These are phyloP conservation scores for Clarias batrachus DNA, from an alignment of 2,113 vertebrate genomes.

Conservation along the genomic window DNA sequence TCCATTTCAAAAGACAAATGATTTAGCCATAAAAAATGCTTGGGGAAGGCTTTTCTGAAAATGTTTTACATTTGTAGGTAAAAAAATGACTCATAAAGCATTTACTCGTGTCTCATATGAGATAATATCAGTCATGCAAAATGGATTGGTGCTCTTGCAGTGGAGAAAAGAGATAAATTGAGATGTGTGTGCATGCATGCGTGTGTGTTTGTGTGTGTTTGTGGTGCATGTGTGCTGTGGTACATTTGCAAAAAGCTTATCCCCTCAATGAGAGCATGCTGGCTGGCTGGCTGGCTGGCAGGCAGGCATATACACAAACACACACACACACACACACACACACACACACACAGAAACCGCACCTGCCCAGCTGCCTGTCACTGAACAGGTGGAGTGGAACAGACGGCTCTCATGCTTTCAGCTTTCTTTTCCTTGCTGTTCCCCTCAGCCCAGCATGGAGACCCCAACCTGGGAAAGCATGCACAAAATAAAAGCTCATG, in stretches of 20 bases:
- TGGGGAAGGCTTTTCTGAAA: not conserved
- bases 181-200: conserved; percentile 28
- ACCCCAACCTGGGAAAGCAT: conserved; percentile 23
- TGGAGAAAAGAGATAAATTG: conserved; percentile 35
- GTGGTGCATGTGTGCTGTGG: conserved; percentile 24
- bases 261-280: conserved; percentile 12
- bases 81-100: not conserved
- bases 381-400: conserved; percentile 55
- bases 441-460: conserved; percentile 30
- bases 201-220: conserved; percentile 16
- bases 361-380: conserved; percentile 51
- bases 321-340: conserved; percentile 35
- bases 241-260: conserved; percentile 29
- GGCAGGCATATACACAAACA: not conserved
- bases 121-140: not conserved
- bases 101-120: not conserved
- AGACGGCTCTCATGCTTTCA: conserved; percentile 45
- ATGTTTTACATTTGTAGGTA: not conserved
- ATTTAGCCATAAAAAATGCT: not conserved
- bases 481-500: conserved; percentile 27
- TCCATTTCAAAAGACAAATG: not conserved
- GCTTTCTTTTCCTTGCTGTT: conserved; percentile 29
- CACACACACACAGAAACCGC: conserved; percentile 15
- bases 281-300: not conserved
- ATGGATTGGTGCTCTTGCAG: not conserved